Base-by-base conservation (phyloP, 2,888 invertebrate genomes). In the Cloeon dipterum region DNA sequence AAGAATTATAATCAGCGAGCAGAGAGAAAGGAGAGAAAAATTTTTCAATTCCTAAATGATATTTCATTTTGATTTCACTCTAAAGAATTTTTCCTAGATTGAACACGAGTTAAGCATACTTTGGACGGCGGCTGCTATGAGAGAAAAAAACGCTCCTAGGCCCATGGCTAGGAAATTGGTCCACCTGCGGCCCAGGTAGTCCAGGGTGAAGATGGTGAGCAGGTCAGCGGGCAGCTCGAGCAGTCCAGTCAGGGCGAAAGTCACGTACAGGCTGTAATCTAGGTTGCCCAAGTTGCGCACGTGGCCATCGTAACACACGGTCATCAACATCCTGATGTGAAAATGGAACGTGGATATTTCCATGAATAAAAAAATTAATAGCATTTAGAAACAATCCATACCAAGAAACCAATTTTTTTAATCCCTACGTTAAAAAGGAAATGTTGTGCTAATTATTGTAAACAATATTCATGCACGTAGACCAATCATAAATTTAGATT, bases 281-380 rank as follows among this genome's bases (percentile, higher is more conserved):
- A 48, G 37, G 38, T 47, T 45, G 20, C 45, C 40, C 8, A 45
- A 42, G 39, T 46, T 46, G n/a, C 48, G 37, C 11, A 45, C 44
- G 34, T 47, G 46, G 3, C 45, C 65, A 46, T 68, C 68, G 46
- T 67, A 68, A 46, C 66, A 63, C 20, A 68, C 52, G 14, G 66
- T 66, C 49, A 68, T 58, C 29, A 66, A 65, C 65, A 68, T 67
- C 40, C 67, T 68, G 45, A 42, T 32, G 5, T 23, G 36, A 14
- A 26, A 14, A 11, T 25, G 25, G 25, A n/a, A n/a, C 10, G n/a
- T 25, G 10, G n/a, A n/a, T 11, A 10, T n/a, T 25, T 25, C n/a
- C n/a, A 25, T 25, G 25, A 25, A n/a, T 32, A 2, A 3, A 32
- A 29, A 13, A n/a, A n/a, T n/a, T n/a, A n/a, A n/a, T n/a, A n/a